Conservation (phyloP, 2,797 vertebrate species). For the Picus viridis region DNA sequence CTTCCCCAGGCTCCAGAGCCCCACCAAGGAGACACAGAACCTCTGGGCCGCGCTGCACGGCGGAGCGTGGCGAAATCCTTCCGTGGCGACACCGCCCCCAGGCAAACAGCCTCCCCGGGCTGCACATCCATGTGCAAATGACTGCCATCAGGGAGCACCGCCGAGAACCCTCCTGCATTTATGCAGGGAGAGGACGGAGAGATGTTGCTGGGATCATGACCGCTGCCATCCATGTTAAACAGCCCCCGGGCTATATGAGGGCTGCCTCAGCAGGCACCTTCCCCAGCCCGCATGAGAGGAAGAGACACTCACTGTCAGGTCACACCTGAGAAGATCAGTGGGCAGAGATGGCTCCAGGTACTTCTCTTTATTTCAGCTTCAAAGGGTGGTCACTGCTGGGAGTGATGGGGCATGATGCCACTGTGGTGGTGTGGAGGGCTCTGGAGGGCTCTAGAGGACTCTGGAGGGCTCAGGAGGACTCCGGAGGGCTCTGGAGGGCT, state of each 20-base stretch:
- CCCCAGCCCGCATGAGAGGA: not conserved
- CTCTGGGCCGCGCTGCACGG: not conserved
- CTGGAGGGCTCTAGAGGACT: no score
- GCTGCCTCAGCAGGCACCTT: not conserved
- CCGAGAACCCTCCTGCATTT: constrained; percentile 57
- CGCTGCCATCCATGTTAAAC: constrained; percentile 50
- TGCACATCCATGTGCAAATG: constrained; percentile 40
- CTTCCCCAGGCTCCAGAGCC: no score
- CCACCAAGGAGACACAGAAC: not conserved
- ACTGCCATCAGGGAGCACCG: not conserved
- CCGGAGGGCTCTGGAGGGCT: no score
- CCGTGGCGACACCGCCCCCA: not conserved
- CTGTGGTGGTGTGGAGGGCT: not conserved
- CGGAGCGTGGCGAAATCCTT: not conserved
- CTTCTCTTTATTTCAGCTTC: not conserved
- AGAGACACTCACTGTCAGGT: not conserved
- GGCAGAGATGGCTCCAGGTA: constrained; percentile 70
- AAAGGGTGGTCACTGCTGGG: not conserved
- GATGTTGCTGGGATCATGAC: not conserved
- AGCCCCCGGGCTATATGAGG: constrained; percentile 50
- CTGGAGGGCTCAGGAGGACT: no score
- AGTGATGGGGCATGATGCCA: not conserved
- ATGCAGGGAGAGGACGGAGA: constrained; percentile 20
- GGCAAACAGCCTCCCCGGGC: constrained; percentile 20
- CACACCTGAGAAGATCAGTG: not conserved